phyloP scores from a whole-genome alignment of 2,888 invertebrate genomes.

The Rhopalosiphum nymphaeae region DNA sequence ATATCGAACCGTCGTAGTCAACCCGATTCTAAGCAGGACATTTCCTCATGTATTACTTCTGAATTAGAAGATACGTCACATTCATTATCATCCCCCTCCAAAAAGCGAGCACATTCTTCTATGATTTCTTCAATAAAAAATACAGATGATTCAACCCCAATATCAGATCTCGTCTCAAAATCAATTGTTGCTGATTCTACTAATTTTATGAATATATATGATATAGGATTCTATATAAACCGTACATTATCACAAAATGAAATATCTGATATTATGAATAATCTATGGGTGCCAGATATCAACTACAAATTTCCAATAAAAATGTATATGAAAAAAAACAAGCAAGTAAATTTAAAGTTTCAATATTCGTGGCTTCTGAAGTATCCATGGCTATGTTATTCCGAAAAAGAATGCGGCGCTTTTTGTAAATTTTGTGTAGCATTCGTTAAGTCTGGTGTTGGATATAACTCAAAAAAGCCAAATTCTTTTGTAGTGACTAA shows the following conservation, averaged over 20 bases:
- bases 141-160: neutral
- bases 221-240: conserved; percentile 6
- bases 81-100: neutral
- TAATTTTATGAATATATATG: neutral
- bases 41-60: neutral
- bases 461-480: neutral
- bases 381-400: conserved; percentile 26
- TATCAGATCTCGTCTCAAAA: neutral
- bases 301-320: conserved; percentile 23
- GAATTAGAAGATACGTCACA: neutral
- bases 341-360: conserved; percentile 36
- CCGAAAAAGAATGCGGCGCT: neutral
- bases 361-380: conserved; percentile 35
- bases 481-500: conserved; percentile 13
- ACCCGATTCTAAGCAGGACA: neutral
- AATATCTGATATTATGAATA: neutral
- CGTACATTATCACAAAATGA: neutral
- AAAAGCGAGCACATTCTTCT: neutral
- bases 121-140: neutral
- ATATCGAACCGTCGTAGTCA: too few relatives aligned
- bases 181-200: neutral
- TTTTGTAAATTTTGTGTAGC: neutral
- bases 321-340: conserved; percentile 24
- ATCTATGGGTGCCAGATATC: conserved; percentile 22
- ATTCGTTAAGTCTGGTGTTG: neutral